These are phyloP conservation scores for Gallirallus australis DNA, from an alignment of 2,797 vertebrate genomes.

Conservation along the genomic window DNA sequence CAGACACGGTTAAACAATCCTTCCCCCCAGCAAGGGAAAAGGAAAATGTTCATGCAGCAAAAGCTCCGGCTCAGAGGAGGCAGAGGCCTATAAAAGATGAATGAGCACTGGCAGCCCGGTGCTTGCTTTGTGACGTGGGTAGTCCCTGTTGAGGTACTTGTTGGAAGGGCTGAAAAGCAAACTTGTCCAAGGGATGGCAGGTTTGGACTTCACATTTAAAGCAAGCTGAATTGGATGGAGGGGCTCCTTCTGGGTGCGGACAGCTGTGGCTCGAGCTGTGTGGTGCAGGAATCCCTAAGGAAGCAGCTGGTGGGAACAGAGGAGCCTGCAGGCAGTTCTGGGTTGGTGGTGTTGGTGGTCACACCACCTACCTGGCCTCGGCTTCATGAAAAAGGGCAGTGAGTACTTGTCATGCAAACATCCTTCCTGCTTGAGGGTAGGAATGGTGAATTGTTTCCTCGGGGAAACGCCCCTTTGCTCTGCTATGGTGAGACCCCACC, in stretches of 20 bases:
- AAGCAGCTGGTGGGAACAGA: background rate
- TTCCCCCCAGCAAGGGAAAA: background rate
- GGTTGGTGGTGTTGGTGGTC: accelerated
- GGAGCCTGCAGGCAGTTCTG: background rate
- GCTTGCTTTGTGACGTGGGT: accelerated
- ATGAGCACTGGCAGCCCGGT: accelerated
- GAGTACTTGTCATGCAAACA: background rate
- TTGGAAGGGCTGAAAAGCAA: background rate
- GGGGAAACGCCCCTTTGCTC: background rate
- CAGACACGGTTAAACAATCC: background rate
- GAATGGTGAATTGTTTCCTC: background rate
- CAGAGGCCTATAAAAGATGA: background rate
- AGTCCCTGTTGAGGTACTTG: background rate
- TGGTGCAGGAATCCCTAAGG: accelerated
- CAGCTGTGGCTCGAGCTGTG: background rate
- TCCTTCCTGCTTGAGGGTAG: background rate
- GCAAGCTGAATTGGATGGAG: background rate
- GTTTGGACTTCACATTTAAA: background rate
- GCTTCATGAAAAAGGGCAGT: background rate
- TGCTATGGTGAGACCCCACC: too few relatives aligned
- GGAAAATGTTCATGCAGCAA: background rate
- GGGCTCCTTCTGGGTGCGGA: background rate
- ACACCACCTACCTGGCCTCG: background rate
- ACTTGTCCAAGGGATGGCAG: background rate
- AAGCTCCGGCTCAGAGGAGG: background rate